Conservation (phyloP, 2,888 invertebrate genomes). For the Protonemura montana region DNA sequence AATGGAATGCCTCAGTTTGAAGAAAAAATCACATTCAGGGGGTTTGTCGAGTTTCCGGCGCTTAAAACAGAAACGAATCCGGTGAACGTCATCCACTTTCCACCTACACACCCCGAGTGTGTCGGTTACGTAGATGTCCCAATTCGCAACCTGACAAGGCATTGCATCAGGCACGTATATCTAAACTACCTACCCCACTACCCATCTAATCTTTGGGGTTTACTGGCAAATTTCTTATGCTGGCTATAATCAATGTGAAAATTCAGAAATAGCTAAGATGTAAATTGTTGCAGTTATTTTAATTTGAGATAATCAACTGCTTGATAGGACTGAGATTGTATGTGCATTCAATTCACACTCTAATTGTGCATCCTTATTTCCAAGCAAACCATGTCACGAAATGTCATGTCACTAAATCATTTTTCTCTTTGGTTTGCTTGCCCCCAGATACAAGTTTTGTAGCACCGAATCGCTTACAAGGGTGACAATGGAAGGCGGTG, state of each 20-base stretch:
- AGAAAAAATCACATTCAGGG: slow-evolving; percentile 57
- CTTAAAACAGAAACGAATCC: slow-evolving; percentile 54
- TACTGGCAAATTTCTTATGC: too few relatives aligned
- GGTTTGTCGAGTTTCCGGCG: slow-evolving; percentile 57
- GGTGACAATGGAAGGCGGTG: slow-evolving; percentile 34
- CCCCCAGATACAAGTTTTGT: not conserved
- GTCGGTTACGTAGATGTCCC: slow-evolving; percentile 54
- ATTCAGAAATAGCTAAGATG: too few relatives aligned
- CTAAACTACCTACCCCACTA: too few relatives aligned
- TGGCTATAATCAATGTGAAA: too few relatives aligned
- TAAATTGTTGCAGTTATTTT: too few relatives aligned
- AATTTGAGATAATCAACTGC: too few relatives aligned
- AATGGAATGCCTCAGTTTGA: slow-evolving; percentile 57
- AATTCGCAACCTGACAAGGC: slow-evolving; percentile 58
- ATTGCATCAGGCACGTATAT: slow-evolving; percentile 57
- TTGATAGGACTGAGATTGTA: too few relatives aligned
- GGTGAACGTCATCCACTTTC: slow-evolving; percentile 56
- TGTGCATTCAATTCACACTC: too few relatives aligned
- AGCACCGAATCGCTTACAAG: slow-evolving; percentile 45
- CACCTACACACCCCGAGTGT: slow-evolving; percentile 57
- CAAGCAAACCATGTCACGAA: too few relatives aligned
- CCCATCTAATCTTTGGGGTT: too few relatives aligned
- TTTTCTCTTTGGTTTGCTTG: not conserved
- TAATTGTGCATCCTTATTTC: too few relatives aligned
- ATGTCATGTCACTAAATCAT: too few relatives aligned